phyloP scores from a whole-genome alignment of 2,888 invertebrate species.

The Meta bourneti region DNA sequence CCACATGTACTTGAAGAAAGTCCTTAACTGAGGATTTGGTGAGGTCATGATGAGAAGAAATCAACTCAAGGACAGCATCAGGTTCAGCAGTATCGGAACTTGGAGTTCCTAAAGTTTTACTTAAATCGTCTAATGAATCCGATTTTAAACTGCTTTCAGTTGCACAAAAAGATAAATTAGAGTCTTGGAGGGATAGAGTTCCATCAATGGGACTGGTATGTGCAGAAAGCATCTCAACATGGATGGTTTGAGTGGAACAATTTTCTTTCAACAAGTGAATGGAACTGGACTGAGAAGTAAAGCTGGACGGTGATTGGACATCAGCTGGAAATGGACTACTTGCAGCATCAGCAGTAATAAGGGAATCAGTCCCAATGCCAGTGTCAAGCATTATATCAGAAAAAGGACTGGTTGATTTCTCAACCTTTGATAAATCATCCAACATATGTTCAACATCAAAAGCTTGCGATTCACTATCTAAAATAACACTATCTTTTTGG shows the following conservation, averaged over 20 bases:
- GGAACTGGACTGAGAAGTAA: slow-evolving; percentile 44
- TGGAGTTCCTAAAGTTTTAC: slow-evolving; percentile 71
- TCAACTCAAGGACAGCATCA: slow-evolving; percentile 50
- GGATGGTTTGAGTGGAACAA: slow-evolving; percentile 74
- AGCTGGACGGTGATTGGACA: slow-evolving; percentile 57
- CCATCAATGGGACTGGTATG: slow-evolving; percentile 76
- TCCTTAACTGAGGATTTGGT: slow-evolving; percentile 49
- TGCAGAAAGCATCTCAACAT: slow-evolving; percentile 68
- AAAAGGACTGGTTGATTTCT: slow-evolving; percentile 73
- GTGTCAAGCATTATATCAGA: slow-evolving; percentile 69
- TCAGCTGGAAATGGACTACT: slow-evolving; percentile 70
- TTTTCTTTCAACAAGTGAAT: slow-evolving; percentile 48
- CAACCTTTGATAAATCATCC: slow-evolving; percentile 49
- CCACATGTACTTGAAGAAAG: slow-evolving; percentile 66
- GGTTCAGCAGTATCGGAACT: slow-evolving; percentile 68
- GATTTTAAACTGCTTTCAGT: slow-evolving; percentile 71
- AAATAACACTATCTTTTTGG: not conserved
- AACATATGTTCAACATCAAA: not conserved
- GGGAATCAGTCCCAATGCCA: slow-evolving; percentile 73
- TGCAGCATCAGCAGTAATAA: slow-evolving; percentile 70
- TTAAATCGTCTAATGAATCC: slow-evolving; percentile 69
- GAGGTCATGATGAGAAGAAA: slow-evolving; percentile 3
- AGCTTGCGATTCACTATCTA: not conserved
- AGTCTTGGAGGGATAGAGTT: slow-evolving; percentile 73
- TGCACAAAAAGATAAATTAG: slow-evolving; percentile 62